Percentiles rank a stretch among this genome's conserved stretches.
Evolutionary conservation across 2,113 vertebrate genomes (phyloP).

Genomic region (Cyphomyrus discorhynchus): DNA sequence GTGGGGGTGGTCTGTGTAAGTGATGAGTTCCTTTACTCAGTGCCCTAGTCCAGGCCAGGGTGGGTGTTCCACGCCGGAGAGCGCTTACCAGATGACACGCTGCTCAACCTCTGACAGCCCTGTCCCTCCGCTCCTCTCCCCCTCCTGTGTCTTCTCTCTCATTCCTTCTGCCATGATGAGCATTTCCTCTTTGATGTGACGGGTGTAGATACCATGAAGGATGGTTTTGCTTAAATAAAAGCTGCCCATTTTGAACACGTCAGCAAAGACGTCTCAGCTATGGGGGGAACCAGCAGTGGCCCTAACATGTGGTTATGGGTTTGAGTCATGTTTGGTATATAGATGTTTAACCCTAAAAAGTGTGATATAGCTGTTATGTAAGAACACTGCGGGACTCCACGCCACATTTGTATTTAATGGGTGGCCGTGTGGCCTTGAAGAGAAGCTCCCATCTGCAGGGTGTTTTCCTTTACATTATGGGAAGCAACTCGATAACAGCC

Average conservation of each 20-base stretch:
- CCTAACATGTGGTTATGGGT: neutral
- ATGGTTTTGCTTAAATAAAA: neutral
- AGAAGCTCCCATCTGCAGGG: conserved; percentile 2
- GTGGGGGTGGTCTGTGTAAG: no score
- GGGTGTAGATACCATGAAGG: neutral
- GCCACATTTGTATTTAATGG: neutral
- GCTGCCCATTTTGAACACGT: neutral
- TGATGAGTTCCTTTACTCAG: neutral
- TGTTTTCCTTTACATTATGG: conserved; percentile 14
- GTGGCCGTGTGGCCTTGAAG: conserved; percentile 1
- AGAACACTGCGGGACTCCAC: neutral
- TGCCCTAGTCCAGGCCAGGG: neutral
- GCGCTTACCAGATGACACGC: neutral
- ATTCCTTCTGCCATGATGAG: neutral
- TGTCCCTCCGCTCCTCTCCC: neutral
- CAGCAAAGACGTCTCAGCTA: neutral
- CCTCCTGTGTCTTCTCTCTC: neutral
- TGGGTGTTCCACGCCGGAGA: neutral
- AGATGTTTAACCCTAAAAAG: neutral
- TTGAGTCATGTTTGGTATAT: neutral
- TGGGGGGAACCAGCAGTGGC: neutral
- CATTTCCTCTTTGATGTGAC: neutral
- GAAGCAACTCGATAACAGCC: neutral
- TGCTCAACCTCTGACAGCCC: neutral
- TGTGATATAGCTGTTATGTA: neutral